Evolutionary conservation across 2,113 vertebrate genomes (phyloP).

Genomic region (Riparia riparia): DNA sequence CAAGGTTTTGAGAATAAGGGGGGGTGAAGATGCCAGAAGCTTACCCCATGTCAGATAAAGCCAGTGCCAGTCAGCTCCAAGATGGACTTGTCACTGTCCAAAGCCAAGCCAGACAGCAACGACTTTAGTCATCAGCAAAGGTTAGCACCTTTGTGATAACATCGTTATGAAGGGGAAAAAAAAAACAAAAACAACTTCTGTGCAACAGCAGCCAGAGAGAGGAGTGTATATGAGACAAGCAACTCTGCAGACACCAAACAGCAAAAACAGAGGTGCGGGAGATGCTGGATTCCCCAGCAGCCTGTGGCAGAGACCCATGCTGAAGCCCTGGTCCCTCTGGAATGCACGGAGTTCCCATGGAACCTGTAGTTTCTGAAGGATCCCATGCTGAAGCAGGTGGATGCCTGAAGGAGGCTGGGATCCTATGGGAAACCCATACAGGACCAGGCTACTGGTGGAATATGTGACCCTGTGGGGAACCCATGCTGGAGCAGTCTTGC

Average conservation of each 20-base stretch:
- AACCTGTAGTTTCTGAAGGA: not conserved
- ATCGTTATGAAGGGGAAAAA: not conserved
- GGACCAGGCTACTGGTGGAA: not conserved
- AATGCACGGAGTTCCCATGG: not conserved
- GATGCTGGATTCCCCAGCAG: not conserved
- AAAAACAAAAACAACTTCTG: not conserved
- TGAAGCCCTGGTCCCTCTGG: no score
- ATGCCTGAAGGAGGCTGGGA: not conserved
- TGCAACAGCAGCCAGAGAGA: not conserved
- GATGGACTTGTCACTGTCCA: fast-evolving
- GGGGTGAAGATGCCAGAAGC: not conserved
- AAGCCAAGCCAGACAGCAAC: not conserved
- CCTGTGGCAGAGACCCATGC: not conserved
- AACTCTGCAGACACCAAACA: not conserved
- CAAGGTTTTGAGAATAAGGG: not conserved
- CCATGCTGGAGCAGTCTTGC: not conserved
- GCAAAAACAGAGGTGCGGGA: not conserved
- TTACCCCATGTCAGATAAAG: not conserved
- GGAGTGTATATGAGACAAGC: not conserved
- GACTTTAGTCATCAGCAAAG: no score
- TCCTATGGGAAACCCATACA: not conserved
- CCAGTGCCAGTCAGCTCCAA: not conserved
- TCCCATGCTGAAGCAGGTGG: not conserved
- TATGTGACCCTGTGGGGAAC: not conserved
- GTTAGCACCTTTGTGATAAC: not conserved